Conservation (phyloP, 2,113 vertebrate species). For the Melanotaenia duboulayi region DNA sequence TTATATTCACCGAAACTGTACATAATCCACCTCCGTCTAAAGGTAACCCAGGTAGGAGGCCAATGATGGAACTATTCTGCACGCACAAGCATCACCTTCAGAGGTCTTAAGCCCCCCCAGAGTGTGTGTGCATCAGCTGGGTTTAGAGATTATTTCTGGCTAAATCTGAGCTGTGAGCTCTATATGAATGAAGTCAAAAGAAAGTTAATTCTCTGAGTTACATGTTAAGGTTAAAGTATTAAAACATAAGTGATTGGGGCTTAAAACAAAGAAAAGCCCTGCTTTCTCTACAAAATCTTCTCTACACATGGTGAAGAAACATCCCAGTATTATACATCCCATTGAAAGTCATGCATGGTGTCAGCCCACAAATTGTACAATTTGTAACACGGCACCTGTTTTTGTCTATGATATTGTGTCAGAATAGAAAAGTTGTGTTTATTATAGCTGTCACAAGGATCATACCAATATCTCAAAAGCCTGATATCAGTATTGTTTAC, state of each 20-base stretch:
- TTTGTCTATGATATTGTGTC: not conserved
- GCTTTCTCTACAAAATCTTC: not conserved
- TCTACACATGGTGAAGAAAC: not conserved
- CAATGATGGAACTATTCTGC: slow-evolving; percentile 26
- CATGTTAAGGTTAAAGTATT: not conserved
- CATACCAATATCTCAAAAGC: not conserved
- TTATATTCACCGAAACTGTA: slow-evolving; percentile 11
- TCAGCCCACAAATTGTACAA: not conserved
- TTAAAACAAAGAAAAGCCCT: not conserved
- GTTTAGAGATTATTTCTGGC: not conserved
- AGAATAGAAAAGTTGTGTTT: not conserved
- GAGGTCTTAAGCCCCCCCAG: not conserved
- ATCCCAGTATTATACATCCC: not conserved
- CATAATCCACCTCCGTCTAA: slow-evolving; percentile 33
- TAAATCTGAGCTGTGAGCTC: slow-evolving; percentile 19
- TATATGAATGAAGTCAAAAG: not conserved
- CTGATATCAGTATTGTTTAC: not conserved
- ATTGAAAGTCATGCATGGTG: no score
- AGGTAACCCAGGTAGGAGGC: slow-evolving; percentile 26
- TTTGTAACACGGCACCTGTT: not conserved
- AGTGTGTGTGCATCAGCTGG: slow-evolving; percentile 1
- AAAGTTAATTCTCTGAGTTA: not conserved
- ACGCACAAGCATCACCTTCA: slow-evolving; percentile 1
- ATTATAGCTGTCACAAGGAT: not conserved
- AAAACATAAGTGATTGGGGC: no score